phyloP scores from a whole-genome alignment of 2,113 vertebrate genomes.

The Pseudolaguvia tuberculata region DNA sequence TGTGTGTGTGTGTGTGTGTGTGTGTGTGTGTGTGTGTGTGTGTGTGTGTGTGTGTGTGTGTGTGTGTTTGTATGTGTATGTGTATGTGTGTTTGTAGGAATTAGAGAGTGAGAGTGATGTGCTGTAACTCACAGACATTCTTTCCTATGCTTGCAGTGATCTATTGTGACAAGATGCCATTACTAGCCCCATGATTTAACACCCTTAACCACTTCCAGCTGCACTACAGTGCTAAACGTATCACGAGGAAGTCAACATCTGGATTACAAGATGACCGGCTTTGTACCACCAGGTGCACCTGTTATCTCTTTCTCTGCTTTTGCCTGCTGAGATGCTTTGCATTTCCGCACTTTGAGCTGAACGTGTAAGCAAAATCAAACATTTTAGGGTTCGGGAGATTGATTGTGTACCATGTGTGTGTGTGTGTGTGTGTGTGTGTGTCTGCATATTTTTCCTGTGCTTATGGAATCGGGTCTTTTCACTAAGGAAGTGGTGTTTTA shows the following conservation, averaged over 20 bases:
- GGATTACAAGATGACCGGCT: slow-evolving; percentile 44
- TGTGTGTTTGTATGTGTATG: background rate
- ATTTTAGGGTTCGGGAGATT: too few relatives aligned
- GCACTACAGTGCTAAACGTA: slow-evolving; percentile 49
- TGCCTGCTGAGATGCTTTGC: background rate
- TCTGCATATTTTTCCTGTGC: too few relatives aligned
- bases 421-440: too few relatives aligned
- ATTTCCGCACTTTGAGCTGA: background rate
- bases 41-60: background rate
- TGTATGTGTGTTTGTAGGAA: background rate
- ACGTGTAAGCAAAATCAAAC: background rate
- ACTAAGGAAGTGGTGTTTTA: too few relatives aligned
- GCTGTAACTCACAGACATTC: slow-evolving; percentile 47
- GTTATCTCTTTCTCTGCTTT: slow-evolving; percentile 33
- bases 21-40: background rate
- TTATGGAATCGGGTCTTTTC: too few relatives aligned
- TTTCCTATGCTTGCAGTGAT: slow-evolving; percentile 48
- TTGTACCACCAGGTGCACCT: slow-evolving; percentile 49
- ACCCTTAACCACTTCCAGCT: slow-evolving; percentile 55
- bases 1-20: background rate
- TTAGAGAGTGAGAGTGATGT: slow-evolving; percentile 9
- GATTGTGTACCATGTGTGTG: too few relatives aligned
- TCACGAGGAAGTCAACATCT: slow-evolving; percentile 44
- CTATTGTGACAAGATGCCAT: slow-evolving; percentile 48
- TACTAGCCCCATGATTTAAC: slow-evolving; percentile 53